A percentile compares a stretch with the other conserved stretches of the same genome.
Conservation (phyloP, 2,888 invertebrate genomes). For the Erebia palarica region DNA sequence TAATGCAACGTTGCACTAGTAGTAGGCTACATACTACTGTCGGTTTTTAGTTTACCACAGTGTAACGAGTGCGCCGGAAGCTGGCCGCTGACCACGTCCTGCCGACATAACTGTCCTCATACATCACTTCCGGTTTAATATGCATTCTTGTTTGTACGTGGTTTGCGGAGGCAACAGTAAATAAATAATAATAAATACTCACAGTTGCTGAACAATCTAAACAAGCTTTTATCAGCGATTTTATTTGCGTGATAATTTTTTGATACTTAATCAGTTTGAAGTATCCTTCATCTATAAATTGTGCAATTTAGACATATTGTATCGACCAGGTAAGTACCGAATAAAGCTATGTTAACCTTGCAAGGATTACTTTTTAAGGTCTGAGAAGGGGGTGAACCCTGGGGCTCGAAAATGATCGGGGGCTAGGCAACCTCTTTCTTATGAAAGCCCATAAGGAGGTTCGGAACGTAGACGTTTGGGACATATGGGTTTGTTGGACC, state of each 20-base stretch:
- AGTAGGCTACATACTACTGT: neutral
- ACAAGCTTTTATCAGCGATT: neutral
- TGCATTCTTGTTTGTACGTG: constrained; percentile 11
- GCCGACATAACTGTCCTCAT: constrained; percentile 26
- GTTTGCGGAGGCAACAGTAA: neutral
- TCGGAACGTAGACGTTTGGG: too few relatives aligned
- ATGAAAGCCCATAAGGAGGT: too few relatives aligned
- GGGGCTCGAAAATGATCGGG: too few relatives aligned
- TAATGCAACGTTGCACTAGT: neutral
- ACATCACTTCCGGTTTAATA: constrained; percentile 27
- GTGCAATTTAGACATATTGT: too few relatives aligned
- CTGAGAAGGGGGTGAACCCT: too few relatives aligned
- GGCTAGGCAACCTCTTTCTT: too few relatives aligned
- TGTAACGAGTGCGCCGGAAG: constrained; percentile 28
- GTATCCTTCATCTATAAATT: too few relatives aligned
- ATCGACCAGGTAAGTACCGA: too few relatives aligned
- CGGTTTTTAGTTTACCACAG: constrained; percentile 14
- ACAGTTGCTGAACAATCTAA: neutral
- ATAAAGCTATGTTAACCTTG: too few relatives aligned
- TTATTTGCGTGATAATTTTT: neutral
- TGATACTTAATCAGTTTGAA: too few relatives aligned
- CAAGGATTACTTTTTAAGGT: too few relatives aligned
- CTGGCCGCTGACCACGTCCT: constrained; percentile 22
- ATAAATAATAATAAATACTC: constrained; percentile 8
- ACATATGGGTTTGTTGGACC: too few relatives aligned